A percentile compares a stretch with the other conserved stretches of the same genome.
phyloP scores from a whole-genome alignment of 2,113 vertebrate genomes.

The Cricetomys ansorgei region DNA sequence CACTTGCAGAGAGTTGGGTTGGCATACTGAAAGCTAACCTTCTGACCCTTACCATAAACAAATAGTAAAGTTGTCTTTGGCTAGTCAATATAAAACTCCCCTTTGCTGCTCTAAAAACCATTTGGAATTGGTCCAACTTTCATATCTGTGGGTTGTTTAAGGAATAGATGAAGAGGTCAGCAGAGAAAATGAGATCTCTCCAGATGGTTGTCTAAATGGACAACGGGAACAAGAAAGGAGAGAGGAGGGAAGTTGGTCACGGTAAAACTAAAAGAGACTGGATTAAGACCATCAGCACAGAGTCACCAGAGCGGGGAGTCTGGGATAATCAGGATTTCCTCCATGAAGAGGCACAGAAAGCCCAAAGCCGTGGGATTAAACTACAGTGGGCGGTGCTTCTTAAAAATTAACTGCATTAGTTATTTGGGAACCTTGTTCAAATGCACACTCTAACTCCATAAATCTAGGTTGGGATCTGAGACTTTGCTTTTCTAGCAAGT shows the following conservation, averaged over 20 bases:
- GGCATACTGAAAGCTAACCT: slow-evolving; percentile 76
- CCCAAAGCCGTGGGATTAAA: background rate
- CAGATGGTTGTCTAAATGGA: slow-evolving; percentile 71
- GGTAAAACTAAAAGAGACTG: background rate
- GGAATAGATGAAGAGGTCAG: slow-evolving; percentile 76
- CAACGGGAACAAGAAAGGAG: slow-evolving; percentile 50
- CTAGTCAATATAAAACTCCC: slow-evolving; percentile 78
- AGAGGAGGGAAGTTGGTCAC: background rate
- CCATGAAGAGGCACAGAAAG: background rate
- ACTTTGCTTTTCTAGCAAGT: background rate
- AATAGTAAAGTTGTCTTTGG: slow-evolving; percentile 82
- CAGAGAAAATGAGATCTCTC: slow-evolving; percentile 66
- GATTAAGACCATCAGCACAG: background rate
- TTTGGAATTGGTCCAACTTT: slow-evolving; percentile 77
- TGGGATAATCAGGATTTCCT: slow-evolving; percentile 19
- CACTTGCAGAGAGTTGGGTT: slow-evolving; percentile 56
- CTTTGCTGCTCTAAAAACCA: slow-evolving; percentile 77
- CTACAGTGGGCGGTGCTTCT: background rate
- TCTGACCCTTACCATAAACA: slow-evolving; percentile 80
- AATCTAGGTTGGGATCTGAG: background rate
- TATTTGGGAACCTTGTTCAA: background rate
- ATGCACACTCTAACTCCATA: background rate
- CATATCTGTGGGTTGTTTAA: slow-evolving; percentile 77
- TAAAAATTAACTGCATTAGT: background rate
- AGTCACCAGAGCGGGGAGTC: slow-evolving; percentile 62